phyloP scores from a whole-genome alignment of 2,797 vertebrate species.

The Chaenodraco wilsoni region DNA sequence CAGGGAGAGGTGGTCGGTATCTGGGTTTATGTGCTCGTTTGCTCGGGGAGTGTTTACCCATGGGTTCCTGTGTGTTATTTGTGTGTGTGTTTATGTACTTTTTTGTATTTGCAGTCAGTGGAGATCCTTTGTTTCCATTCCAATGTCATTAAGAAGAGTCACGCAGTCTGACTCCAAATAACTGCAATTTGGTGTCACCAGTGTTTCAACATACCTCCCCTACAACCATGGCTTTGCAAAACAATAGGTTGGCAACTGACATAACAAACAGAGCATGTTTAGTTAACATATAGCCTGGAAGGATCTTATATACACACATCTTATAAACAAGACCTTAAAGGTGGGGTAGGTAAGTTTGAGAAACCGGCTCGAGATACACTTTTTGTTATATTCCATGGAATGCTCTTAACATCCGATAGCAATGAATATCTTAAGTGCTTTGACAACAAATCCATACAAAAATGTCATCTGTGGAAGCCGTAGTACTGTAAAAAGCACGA shows the following conservation, averaged over 20 bases:
- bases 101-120: slow-evolving; percentile 50
- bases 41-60: slow-evolving; percentile 20
- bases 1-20: slow-evolving; percentile 6
- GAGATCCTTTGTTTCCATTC: slow-evolving; percentile 54
- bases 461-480: no score
- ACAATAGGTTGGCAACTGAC: slow-evolving; percentile 50
- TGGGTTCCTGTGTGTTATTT: slow-evolving; percentile 28
- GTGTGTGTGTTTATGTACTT: slow-evolving; percentile 44
- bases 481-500: no score
- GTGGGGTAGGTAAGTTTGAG: no score
- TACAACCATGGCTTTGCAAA: slow-evolving; percentile 42
- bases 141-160: slow-evolving; percentile 47
- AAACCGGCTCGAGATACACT: no score
- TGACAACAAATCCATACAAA: no score
- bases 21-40: slow-evolving; percentile 28
- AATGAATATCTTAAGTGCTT: no score
- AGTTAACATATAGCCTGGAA: slow-evolving; percentile 46
- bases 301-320: slow-evolving; percentile 8
- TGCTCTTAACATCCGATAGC: no score
- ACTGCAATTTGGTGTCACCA: slow-evolving; percentile 49
- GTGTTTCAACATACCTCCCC: slow-evolving; percentile 41
- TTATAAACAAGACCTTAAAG: slow-evolving; percentile 28
- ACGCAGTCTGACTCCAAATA: slow-evolving; percentile 58
- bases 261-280: slow-evolving; percentile 43
- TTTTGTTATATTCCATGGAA: no score